These are phyloP conservation scores for Carduelis carduelis DNA, from an alignment of 2,797 vertebrate genomes.

Conservation along the genomic window DNA sequence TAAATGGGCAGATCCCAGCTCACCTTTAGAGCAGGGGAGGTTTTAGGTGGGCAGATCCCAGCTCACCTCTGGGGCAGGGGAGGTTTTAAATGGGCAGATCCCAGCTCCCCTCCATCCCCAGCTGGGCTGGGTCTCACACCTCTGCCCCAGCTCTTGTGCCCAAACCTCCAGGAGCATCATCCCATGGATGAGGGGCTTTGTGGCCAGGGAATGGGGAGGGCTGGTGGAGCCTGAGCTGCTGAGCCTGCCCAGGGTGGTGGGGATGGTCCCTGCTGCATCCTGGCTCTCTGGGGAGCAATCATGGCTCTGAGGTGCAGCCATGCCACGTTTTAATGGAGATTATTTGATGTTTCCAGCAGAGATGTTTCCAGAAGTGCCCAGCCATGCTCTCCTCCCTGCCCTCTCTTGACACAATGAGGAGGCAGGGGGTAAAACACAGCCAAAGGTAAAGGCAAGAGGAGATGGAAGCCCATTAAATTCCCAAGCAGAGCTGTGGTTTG, in stretches of 20 bases:
- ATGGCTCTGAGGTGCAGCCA: neutral
- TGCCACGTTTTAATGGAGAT: fast-evolving
- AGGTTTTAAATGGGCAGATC: neutral
- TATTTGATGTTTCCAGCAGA: neutral
- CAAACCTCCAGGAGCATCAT: fast-evolving
- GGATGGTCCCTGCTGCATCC: neutral
- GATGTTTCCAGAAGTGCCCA: fast-evolving
- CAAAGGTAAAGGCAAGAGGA: neutral
- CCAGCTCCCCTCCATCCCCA: neutral
- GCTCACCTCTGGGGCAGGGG: neutral
- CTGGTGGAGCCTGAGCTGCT: neutral
- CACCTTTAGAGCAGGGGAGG: neutral
- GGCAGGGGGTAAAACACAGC: neutral
- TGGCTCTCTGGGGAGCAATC: neutral
- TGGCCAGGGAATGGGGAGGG: neutral
- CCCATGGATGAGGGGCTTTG: fast-evolving
- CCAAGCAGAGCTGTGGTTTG: neutral
- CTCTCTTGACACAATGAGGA: neutral
- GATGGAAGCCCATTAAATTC: neutral
- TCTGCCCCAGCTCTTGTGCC: fast-evolving
- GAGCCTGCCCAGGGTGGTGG: neutral
- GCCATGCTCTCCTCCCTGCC: neutral
- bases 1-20: neutral
- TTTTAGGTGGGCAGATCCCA: neutral
- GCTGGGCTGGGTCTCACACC: neutral